These are phyloP conservation scores for Anodontia alba DNA, from an alignment of 2,888 invertebrate species.

Conservation along the genomic window DNA sequence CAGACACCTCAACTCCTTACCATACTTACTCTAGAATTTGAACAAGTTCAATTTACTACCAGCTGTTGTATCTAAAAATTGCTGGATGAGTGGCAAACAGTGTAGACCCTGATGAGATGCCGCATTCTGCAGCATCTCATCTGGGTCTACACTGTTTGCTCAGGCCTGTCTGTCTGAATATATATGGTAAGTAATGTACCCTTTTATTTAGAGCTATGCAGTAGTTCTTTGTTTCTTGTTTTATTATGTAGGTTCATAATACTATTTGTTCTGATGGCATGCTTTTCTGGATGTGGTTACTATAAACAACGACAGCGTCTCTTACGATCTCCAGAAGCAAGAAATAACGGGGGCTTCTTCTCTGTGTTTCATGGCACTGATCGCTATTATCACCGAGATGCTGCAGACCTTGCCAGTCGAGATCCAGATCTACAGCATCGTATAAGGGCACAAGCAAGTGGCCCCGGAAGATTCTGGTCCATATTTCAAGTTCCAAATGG, in stretches of 20 bases:
- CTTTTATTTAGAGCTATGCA: too few species aligned
- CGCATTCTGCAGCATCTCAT: too few species aligned
- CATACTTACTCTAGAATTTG: too few species aligned
- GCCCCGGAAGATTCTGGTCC: slow-evolving; percentile 31
- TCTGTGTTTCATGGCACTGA: slow-evolving; percentile 21
- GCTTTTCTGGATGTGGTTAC: slow-evolving; percentile 83
- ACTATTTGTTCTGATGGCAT: slow-evolving; percentile 80
- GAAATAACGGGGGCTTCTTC: slow-evolving; percentile 41
- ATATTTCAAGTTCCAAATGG: slow-evolving; percentile 35
- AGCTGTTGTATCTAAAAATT: too few species aligned
- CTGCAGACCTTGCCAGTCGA: not conserved
- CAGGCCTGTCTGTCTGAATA: too few species aligned
- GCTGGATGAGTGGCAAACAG: too few species aligned
- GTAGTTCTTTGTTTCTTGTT: too few species aligned
- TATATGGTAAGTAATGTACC: too few species aligned
- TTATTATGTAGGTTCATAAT: slow-evolving; percentile 77
- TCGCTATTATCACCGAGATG: not conserved
- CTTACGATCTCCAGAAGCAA: slow-evolving; percentile 39
- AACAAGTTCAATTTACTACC: too few species aligned
- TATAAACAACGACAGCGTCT: slow-evolving; percentile 78
- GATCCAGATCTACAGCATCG: slow-evolving; percentile 27
- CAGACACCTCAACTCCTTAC: too few species aligned
- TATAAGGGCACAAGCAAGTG: slow-evolving; percentile 40
- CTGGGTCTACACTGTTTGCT: too few species aligned
- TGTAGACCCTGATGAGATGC: too few species aligned